Percentiles rank a stretch among this genome's conserved stretches.
Conservation (phyloP, 1,140 invertebrate species). For the Zaprionus gabonicus region DNA sequence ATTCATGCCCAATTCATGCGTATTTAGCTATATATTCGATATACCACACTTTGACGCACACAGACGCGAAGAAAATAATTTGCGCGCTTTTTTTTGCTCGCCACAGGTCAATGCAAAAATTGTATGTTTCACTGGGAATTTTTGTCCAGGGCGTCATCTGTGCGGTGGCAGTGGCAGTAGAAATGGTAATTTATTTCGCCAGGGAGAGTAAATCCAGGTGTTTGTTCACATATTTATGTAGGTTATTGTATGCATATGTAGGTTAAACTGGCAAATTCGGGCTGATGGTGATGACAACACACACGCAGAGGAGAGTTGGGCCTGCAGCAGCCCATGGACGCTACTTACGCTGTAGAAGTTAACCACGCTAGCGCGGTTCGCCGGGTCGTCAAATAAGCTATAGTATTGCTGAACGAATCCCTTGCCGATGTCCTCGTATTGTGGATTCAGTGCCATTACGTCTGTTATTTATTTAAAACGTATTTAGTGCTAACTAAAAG, state of each 20-base stretch:
- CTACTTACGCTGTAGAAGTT: slow-evolving; percentile 96
- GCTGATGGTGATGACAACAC: slow-evolving; percentile 14
- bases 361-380: slow-evolving; percentile 91
- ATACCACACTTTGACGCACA: neutral
- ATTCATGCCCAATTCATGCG: neutral
- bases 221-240: slow-evolving; percentile 7
- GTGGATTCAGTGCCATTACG: slow-evolving; percentile 93
- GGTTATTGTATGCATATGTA: slow-evolving; percentile 11
- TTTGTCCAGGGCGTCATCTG: slow-evolving; percentile 62
- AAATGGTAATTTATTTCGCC: too few species aligned
- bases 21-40: neutral
- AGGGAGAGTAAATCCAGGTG: neutral
- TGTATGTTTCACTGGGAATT: slow-evolving; percentile 42
- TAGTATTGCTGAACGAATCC: slow-evolving; percentile 97
- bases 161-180: slow-evolving; percentile 14
- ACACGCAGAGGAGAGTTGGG: slow-evolving; percentile 2
- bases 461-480: neutral
- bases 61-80: slow-evolving; percentile 20
- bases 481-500: slow-evolving; percentile 11
- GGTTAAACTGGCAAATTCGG: slow-evolving; percentile 17
- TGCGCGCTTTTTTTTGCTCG: slow-evolving; percentile 65
- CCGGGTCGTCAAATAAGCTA: slow-evolving; percentile 94
- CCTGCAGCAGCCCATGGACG: neutral
- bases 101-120: slow-evolving; percentile 25
- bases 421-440: slow-evolving; percentile 96